Base-by-base conservation (phyloP, 2,888 invertebrate genomes). In the Mermis nigrescens region DNA sequence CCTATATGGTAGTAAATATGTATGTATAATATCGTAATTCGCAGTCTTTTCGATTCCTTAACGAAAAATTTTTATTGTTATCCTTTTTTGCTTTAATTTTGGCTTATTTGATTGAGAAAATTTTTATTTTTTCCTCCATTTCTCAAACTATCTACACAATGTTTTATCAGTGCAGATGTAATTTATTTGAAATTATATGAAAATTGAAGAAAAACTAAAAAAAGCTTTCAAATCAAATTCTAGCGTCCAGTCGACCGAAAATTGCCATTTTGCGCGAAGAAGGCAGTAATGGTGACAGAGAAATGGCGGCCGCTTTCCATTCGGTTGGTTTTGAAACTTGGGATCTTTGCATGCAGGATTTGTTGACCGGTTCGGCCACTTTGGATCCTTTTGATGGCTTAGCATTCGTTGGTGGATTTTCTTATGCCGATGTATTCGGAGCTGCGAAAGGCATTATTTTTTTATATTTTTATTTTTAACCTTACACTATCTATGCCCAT, bases 341-440 rank as follows among this genome's bases (percentile, higher is more conserved):
- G 79, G 95, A 98, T 73, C 82, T 70, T 38, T 67, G 68, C n/a
- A 70, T 69, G 68, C 67, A 64, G 22, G 70, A 70, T 62, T 55
- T 69, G 15, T 24, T 67, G 31, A 45, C 27, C n/a, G 63, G 63
- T 54, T 26, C 52, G 7, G 26, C 38, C 1, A 82, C 80, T 1
- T 76, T 92, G 38, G 84, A 87, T 62, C 76, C 79, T 27, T 94
- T 92, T 77, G 81, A 83, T 64, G 94, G 95, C 1, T 71, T 95
- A 19, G 82, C 90, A 55, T 95, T 95, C 73, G 94, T 94, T 0
- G 95, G 91, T 52, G 98, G 98, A n/a, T 98, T 98, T 74, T 94
- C 92, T 75, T 95, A 92, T 74, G 94, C 91, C 51, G 90, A 90
- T 84, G 95, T 94, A 0, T 78, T 94, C 57, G 95, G 95, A 2